phyloP scores from a whole-genome alignment of 1,140 invertebrate genomes.

The Drosophila nannoptera region DNA sequence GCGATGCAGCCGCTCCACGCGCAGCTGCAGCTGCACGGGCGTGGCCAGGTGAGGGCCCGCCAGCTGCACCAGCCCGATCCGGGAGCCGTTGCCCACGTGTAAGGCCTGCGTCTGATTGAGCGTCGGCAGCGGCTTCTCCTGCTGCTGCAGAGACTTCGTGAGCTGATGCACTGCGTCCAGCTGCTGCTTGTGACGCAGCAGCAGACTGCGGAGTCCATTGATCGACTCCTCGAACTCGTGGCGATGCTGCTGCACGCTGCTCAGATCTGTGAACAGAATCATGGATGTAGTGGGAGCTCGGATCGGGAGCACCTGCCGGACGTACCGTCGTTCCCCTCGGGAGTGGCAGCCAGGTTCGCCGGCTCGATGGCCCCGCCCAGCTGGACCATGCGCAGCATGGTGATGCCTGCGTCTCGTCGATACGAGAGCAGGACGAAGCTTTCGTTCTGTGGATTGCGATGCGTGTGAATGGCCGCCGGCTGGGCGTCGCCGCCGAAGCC shows the following conservation, averaged over 20 bases:
- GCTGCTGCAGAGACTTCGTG: neutral
- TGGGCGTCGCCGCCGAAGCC: slow-evolving; percentile 43
- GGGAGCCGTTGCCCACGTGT: slow-evolving; percentile 20
- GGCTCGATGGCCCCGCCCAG: slow-evolving; percentile 34
- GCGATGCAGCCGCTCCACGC: slow-evolving; percentile 43
- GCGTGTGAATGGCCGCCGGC: slow-evolving; percentile 43
- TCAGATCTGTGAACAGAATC: slow-evolving; percentile 41
- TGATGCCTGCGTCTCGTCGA: slow-evolving; percentile 5
- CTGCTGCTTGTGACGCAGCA: slow-evolving; percentile 47
- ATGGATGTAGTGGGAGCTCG: neutral
- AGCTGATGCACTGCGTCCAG: slow-evolving; percentile 43
- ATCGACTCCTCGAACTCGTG: slow-evolving; percentile 65
- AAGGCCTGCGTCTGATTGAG: slow-evolving; percentile 27
- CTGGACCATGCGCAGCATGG: slow-evolving; percentile 64
- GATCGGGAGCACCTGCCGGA: neutral
- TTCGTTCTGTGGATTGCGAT: slow-evolving; percentile 54
- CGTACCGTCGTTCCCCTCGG: slow-evolving; percentile 53
- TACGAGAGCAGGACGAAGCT: slow-evolving; percentile 58
- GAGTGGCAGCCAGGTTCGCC: slow-evolving; percentile 12
- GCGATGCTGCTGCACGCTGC: slow-evolving; percentile 55
- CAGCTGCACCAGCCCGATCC: slow-evolving; percentile 44
- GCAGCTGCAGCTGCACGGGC: slow-evolving; percentile 53
- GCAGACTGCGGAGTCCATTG: slow-evolving; percentile 48
- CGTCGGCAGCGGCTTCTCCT: neutral
- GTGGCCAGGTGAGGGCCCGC: slow-evolving; percentile 38